Evolutionary conservation across 2,797 vertebrate genomes (phyloP).

Genomic region (Bucorvus abyssinicus): DNA sequence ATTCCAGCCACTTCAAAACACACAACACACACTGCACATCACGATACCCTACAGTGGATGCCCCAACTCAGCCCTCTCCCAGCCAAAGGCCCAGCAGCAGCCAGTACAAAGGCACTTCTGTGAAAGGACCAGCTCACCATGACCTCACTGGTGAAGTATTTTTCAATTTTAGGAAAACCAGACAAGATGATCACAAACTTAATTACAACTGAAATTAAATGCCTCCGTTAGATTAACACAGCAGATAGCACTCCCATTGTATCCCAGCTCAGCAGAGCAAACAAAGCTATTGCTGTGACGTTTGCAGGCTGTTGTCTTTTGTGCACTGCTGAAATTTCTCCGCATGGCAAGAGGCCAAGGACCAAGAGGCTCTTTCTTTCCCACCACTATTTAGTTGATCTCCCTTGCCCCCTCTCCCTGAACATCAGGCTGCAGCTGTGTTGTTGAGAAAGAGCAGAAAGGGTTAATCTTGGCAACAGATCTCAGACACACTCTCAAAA

Average conservation of each 20-base stretch:
- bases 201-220: constrained; percentile 60
- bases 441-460: not conserved
- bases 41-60: not conserved
- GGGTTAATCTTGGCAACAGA: not conserved
- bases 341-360: not conserved
- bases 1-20: not conserved
- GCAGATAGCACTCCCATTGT: constrained; percentile 54
- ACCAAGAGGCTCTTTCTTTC: not conserved
- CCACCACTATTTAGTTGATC: not conserved
- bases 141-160: constrained; percentile 28
- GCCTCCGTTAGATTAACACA: constrained; percentile 4
- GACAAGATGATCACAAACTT: constrained; percentile 46
- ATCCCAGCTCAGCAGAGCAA: constrained; percentile 49
- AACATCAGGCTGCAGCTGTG: not conserved
- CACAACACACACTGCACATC: not conserved
- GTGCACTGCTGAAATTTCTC: not conserved
- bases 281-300: constrained; percentile 28
- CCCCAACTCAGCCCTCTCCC: not conserved
- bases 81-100: not conserved
- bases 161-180: constrained; percentile 61
- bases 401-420: not conserved
- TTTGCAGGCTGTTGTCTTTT: not conserved
- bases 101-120: constrained; percentile 5
- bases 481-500: not conserved
- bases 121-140: constrained; percentile 18